phyloP scores from a whole-genome alignment of 1,140 invertebrate species.

The Drepana arcuata region DNA sequence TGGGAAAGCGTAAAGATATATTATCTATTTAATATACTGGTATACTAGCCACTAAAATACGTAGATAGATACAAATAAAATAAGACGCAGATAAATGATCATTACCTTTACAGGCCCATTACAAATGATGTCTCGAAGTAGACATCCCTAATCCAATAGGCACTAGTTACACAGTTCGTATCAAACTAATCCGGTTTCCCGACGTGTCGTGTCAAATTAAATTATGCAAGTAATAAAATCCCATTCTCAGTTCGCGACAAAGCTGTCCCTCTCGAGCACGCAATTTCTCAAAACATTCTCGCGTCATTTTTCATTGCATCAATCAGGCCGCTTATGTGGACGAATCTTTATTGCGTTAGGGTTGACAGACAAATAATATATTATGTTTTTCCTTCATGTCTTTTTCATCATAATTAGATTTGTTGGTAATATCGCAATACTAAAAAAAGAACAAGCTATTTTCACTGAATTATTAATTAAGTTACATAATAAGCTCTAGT shows the following conservation, averaged over 20 bases:
- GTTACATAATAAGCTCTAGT: too few relatives aligned
- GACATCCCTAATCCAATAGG: conserved; percentile 50
- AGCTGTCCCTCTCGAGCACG: conserved; percentile 35
- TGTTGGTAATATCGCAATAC: not conserved
- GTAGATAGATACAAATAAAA: too few relatives aligned
- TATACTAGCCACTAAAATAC: too few relatives aligned
- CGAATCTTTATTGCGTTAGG: conserved; percentile 20
- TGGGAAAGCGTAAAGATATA: too few relatives aligned
- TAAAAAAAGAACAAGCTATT: too few relatives aligned
- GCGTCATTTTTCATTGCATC: conserved; percentile 66
- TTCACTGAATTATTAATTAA: too few relatives aligned
- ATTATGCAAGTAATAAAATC: conserved; percentile 63
- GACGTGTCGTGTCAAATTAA: conserved; percentile 31
- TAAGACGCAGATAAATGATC: conserved; percentile 53
- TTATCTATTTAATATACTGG: too few relatives aligned
- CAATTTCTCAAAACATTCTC: conserved; percentile 64
- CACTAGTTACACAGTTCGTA: conserved; percentile 10
- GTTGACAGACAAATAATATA: conserved; percentile 16
- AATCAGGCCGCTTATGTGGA: conserved; percentile 49
- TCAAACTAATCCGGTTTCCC: conserved; percentile 29
- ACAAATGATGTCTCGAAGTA: conserved; percentile 17
- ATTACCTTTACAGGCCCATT: conserved; percentile 15
- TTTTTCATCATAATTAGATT: not conserved
- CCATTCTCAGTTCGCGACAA: conserved; percentile 34
- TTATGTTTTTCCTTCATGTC: not conserved